A percentile compares a stretch with the other conserved stretches of the same genome.
These are phyloP conservation scores for Aramus guarauna DNA, from an alignment of 2,113 vertebrate genomes.

Conservation along the genomic window DNA sequence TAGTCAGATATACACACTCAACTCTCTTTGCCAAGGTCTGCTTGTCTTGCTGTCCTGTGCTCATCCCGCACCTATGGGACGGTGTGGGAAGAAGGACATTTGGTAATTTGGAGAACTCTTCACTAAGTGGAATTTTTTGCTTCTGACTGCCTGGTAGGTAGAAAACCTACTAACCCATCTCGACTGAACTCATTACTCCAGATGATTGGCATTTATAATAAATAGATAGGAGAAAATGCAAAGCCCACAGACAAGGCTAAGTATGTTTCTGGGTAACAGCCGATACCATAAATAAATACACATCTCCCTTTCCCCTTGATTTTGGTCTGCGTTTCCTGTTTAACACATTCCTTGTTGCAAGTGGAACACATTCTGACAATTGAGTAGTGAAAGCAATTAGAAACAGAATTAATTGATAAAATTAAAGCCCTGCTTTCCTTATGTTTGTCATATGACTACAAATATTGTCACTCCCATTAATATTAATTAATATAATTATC, in stretches of 20 bases:
- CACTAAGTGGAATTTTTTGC: neutral
- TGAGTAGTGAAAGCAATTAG: slow-evolving; percentile 51
- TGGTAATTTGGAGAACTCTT: neutral
- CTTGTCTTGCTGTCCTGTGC: neutral
- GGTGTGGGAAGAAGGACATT: neutral
- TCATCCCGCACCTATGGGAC: neutral
- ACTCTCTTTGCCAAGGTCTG: neutral
- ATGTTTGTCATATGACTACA: slow-evolving; percentile 67
- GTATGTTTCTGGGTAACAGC: neutral
- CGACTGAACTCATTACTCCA: neutral
- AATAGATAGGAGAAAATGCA: neutral
- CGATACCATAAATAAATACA: neutral
- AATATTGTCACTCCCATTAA: slow-evolving; percentile 60
- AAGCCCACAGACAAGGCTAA: neutral
- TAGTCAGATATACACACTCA: neutral
- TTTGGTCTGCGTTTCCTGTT: neutral
- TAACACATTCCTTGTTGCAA: neutral
- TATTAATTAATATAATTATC: slow-evolving; percentile 69
- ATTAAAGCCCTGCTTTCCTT: slow-evolving; percentile 56
- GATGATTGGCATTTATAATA: neutral
- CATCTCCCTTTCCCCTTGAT: neutral
- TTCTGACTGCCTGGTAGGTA: neutral
- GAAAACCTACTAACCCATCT: neutral
- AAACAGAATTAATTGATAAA: slow-evolving; percentile 59
- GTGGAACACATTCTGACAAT: slow-evolving; percentile 21